phyloP scores from a whole-genome alignment of 2,797 vertebrate genomes.

The Poecile montanus region DNA sequence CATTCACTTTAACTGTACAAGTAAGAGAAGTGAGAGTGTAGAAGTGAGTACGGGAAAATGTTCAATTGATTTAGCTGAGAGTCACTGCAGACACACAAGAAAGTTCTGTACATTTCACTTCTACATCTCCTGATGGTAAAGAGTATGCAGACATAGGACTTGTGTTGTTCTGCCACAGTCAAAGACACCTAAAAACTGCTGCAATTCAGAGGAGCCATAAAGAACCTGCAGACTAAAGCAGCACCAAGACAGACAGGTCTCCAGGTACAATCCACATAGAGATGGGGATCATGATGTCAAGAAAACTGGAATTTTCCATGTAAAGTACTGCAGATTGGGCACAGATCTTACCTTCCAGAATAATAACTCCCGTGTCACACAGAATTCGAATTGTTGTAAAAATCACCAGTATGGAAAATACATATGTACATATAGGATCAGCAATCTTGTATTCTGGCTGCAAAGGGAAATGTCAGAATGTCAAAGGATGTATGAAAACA shows the following conservation, averaged over 20 bases:
- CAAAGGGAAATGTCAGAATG: constrained; percentile 59
- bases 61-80: neutral
- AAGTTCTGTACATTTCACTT: neutral
- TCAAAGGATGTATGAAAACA: neutral
- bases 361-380: constrained; percentile 89
- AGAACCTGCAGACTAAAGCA: neutral
- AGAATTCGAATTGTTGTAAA: constrained; percentile 93
- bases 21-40: neutral
- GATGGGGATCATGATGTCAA: neutral
- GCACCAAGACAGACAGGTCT: neutral
- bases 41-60: neutral
- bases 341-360: constrained; percentile 88
- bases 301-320: neutral
- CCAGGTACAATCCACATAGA: neutral
- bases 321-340: neutral
- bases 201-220: neutral
- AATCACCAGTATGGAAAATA: constrained; percentile 94
- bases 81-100: neutral
- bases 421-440: constrained; percentile 95
- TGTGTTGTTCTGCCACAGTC: neutral
- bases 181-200: neutral
- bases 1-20: neutral
- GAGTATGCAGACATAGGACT: neutral
- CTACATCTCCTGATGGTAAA: neutral
- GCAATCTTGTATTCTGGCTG: constrained; percentile 97